These are phyloP conservation scores for Phanerotoma sp. DNA, from an alignment of 2,888 invertebrate species.

Conservation along the genomic window DNA sequence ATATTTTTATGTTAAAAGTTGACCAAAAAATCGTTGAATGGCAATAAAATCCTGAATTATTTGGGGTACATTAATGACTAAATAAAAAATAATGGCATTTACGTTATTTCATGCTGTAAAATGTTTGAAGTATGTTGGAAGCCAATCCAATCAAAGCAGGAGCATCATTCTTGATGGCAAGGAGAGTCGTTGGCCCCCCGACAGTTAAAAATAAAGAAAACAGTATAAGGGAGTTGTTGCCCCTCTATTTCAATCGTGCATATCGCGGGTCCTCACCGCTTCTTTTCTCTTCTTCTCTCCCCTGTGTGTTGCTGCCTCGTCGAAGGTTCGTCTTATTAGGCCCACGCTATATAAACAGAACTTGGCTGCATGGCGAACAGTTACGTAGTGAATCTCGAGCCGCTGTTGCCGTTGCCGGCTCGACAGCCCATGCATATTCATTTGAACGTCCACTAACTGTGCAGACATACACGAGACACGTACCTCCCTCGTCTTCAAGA, in stretches of 20 bases:
- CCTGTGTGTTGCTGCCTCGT: slow-evolving; percentile 31
- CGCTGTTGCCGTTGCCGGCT: slow-evolving; percentile 40
- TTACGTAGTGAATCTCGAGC: slow-evolving; percentile 46
- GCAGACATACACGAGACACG: background rate
- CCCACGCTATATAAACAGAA: slow-evolving; percentile 56
- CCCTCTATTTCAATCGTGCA: slow-evolving; percentile 8
- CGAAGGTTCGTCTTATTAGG: slow-evolving; percentile 56
- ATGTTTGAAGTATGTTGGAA: too few species aligned
- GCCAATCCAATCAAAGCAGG: too few species aligned
- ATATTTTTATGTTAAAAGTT: too few species aligned
- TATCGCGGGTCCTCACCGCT: slow-evolving; percentile 29
- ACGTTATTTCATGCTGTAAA: too few species aligned
- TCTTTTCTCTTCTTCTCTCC: slow-evolving; percentile 36
- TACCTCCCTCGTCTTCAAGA: too few species aligned
- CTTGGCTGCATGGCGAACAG: slow-evolving; percentile 47
- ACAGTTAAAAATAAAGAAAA: background rate
- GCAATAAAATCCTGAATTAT: too few species aligned
- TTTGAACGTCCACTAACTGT: slow-evolving; percentile 1
- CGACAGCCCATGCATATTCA: slow-evolving; percentile 33
- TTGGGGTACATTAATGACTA: too few species aligned
- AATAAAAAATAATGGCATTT: too few species aligned
- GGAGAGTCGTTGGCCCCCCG: too few species aligned
- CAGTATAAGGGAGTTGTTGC: background rate
- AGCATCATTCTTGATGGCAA: too few species aligned
- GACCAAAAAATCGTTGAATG: too few species aligned